Conservation (phyloP, 2,113 vertebrate genomes). For the rat (Rattus norvegicus) region DNA sequence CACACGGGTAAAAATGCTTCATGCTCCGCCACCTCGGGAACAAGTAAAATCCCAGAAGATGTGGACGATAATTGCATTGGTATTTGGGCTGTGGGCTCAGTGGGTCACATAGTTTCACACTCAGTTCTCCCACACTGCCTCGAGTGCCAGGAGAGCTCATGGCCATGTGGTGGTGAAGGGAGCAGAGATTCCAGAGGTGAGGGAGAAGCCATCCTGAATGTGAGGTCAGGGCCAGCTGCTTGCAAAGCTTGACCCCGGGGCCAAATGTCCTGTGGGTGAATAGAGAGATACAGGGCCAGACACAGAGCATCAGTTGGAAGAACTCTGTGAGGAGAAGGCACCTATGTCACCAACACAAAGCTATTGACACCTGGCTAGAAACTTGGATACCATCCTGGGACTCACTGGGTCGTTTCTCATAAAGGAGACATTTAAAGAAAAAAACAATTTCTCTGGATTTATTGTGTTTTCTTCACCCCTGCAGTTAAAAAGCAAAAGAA, state of each 20-base stretch:
- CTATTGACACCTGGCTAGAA: neutral
- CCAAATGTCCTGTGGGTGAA: neutral
- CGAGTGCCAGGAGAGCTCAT: neutral
- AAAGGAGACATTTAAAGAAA: neutral
- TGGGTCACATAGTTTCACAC: neutral
- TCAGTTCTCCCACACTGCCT: neutral
- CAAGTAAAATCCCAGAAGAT: neutral
- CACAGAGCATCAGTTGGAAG: neutral
- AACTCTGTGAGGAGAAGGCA: neutral
- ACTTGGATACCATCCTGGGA: neutral
- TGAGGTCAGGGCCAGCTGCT: neutral
- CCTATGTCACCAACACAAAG: neutral
- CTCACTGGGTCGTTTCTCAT: neutral
- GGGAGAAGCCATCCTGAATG: neutral
- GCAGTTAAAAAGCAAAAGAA: neutral
- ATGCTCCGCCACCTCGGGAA: neutral
- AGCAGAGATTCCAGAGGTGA: neutral
- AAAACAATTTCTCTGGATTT: neutral
- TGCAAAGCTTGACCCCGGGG: neutral
- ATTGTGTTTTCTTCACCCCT: neutral
- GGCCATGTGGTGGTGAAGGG: neutral
- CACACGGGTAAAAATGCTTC: neutral
- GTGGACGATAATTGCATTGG: neutral
- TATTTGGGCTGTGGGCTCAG: neutral
- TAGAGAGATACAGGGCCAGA: neutral